Conservation (phyloP, 2,797 vertebrate species). For the Morus bassanus region DNA sequence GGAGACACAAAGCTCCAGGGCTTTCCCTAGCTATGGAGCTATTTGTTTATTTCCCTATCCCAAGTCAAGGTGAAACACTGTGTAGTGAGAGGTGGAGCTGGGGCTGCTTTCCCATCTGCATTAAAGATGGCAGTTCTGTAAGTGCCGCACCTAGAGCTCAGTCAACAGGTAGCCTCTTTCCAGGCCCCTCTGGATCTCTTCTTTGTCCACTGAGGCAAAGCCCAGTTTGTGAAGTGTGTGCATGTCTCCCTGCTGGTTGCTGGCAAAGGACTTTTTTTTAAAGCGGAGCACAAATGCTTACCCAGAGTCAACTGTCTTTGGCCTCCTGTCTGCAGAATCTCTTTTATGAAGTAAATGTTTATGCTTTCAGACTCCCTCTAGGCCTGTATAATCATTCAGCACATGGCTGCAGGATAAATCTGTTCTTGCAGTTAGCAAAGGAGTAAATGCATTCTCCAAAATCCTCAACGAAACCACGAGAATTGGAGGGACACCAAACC, state of each 20-base stretch:
- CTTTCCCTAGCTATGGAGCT: neutral
- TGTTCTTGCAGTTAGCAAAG: slow-evolving; percentile 36
- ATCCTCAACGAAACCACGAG: slow-evolving; percentile 37
- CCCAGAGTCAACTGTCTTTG: slow-evolving; percentile 37
- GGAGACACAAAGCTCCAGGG: slow-evolving; percentile 20
- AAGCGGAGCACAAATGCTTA: neutral
- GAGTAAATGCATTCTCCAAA: slow-evolving; percentile 51
- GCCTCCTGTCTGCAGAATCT: slow-evolving; percentile 46
- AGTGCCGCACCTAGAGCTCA: neutral
- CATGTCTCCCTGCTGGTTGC: slow-evolving; percentile 8
- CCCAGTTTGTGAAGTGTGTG: neutral
- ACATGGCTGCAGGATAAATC: slow-evolving; percentile 50
- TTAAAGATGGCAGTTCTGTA: neutral
- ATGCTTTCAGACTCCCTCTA: slow-evolving; percentile 29
- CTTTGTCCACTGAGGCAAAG: neutral
- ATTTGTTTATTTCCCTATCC: neutral
- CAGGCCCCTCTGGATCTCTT: neutral
- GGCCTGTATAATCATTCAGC: slow-evolving; percentile 41
- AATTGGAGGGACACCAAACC: slow-evolving; percentile 53
- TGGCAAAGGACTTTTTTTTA: neutral
- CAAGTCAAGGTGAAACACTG: neutral
- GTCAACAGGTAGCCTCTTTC: neutral
- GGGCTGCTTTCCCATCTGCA: neutral
- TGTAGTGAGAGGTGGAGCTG: neutral
- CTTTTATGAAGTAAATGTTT: slow-evolving; percentile 50